Conservation (phyloP, 53 echinoderm and acorn worm genomes). For the Actinopyga echinites region DNA sequence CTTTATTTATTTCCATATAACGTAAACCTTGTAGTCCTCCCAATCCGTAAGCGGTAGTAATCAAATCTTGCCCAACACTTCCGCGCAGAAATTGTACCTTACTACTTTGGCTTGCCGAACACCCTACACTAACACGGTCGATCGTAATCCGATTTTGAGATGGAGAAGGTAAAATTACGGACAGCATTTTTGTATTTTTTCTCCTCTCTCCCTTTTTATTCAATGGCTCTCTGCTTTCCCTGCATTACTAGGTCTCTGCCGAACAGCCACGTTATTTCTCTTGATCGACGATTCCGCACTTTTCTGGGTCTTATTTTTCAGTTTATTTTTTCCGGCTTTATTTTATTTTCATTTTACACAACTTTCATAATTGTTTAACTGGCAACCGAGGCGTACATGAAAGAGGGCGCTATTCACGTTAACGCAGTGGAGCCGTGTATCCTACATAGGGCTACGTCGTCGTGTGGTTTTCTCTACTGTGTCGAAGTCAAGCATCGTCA, state of each 20-base stretch:
- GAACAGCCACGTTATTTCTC: not conserved
- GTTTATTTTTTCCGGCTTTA: constrained; percentile 19
- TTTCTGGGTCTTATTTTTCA: constrained; percentile 8
- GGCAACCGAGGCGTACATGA: not conserved
- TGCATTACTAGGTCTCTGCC: not conserved
- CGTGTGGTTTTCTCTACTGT: too few relatives aligned
- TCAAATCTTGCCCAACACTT: constrained; percentile 42
- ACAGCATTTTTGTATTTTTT: constrained; percentile 16
- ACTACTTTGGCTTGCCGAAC: constrained; percentile 13
- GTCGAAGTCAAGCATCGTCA: too few relatives aligned
- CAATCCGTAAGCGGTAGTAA: constrained; percentile 35
- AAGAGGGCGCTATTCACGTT: not conserved
- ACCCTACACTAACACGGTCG: constrained; percentile 33
- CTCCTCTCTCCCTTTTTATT: not conserved
- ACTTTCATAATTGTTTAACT: constrained; percentile 33
- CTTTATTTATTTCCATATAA: too few relatives aligned
- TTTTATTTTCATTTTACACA: constrained; percentile 41
- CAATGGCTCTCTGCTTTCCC: not conserved
- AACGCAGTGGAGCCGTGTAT: too few relatives aligned
- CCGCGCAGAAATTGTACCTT: not conserved
- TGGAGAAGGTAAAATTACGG: constrained; percentile 38
- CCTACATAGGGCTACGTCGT: too few relatives aligned
- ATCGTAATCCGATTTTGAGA: constrained; percentile 31
- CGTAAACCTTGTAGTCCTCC: too few relatives aligned
- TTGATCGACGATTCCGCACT: constrained; percentile 26